Base-by-base conservation (phyloP, 1,140 invertebrate species). In the Procambarus clarkii region DNA sequence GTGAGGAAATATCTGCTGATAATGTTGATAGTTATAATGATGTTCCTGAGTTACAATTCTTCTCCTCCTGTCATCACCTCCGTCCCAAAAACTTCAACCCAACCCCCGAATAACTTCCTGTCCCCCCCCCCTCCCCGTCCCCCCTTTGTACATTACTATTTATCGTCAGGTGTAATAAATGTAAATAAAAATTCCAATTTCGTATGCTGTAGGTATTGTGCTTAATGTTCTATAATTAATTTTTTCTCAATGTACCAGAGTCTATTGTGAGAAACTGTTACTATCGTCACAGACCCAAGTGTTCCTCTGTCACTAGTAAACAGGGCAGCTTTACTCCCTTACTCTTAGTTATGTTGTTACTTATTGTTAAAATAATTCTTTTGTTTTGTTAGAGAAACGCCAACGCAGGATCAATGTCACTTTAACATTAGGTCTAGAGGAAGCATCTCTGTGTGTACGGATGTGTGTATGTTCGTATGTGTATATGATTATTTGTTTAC, bases 91-190 rank as follows among this genome's bases (percentile, higher is more conserved):
- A n/a, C 54, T 60, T 60, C 50, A 58, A 15, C 81, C 58, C 54
- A 7, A n/a, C 50, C 80, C 5, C 11, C 78, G 21, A 15, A 24
- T 45, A n/a, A 13, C 50, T 76, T 79, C 64, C 64, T 76, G 34
- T 46, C 64, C 21, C 45, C 79, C 69, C 83, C 50, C 44, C 79
- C 60, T 60, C 18, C 64, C 64, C 48, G 18, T 15, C 64, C 45
- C 64, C 24, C 60, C 69, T 89, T 76, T 91, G 88, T 91, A 91
- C 82, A 91, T 91, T 91, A 91, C 82, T 91, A 91, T 91, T 91
- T 91, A 91, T 84, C 88, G 82, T 91, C 80, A 91, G 88, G 82
- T 91, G 88, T 91, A 91, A 91, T 91, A 91, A 91, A 86, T 91
- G 88, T 91, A 91, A 84, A 91, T 91, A 91, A 80, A 50, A 81